Base-by-base conservation (phyloP, 2,888 invertebrate genomes). In the Philonicus albiceps region DNA sequence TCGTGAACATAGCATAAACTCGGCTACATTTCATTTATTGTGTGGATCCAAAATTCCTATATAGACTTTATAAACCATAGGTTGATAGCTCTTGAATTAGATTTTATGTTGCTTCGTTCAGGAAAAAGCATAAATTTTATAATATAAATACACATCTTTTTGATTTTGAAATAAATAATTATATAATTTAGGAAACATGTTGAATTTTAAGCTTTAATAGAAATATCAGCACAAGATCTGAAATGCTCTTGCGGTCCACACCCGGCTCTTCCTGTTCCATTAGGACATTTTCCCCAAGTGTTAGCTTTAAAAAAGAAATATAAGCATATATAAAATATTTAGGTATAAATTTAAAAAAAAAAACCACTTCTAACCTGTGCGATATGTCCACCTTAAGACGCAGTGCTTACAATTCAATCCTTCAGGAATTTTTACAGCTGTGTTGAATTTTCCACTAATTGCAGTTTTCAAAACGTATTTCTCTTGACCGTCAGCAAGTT, bases 301-400 rank as follows among this genome's bases (percentile, higher is more conserved):
- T 93, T 93, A 34, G 89, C 90, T 90, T 49, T 49, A n/a, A 49
- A 49, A 49, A 16, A 49, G n/a, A 19, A n/a, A 34, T 34, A 37
- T 11, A 37, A 37, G 2, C 7, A 11, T 37, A 11, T 31, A 13
- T 43, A 11, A 16, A 16, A 43, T 43, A 43, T 43, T 43, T 43
- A 43, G 2, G 4, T 22, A 64, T n/a, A 55, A 53, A 30, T 5
- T 16, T 74, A 0, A 37, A 40, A 0, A n/a, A 74, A 0, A n/a
- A n/a, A n/a, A n/a, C n/a, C n/a, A 90, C 13, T 7, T 27, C 16
- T 43, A 4, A 89, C 92, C 93, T 27, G 91, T 89, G 1, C 89
- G 88, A 87, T 93, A 93, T 37, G 92, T 91, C 93, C 93, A 93
- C 87, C 93, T 91, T 1, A 93, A 88, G 0, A 93, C 92, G 87